phyloP scores from a whole-genome alignment of 2,888 invertebrate genomes.

The Matsumyia berberina region DNA sequence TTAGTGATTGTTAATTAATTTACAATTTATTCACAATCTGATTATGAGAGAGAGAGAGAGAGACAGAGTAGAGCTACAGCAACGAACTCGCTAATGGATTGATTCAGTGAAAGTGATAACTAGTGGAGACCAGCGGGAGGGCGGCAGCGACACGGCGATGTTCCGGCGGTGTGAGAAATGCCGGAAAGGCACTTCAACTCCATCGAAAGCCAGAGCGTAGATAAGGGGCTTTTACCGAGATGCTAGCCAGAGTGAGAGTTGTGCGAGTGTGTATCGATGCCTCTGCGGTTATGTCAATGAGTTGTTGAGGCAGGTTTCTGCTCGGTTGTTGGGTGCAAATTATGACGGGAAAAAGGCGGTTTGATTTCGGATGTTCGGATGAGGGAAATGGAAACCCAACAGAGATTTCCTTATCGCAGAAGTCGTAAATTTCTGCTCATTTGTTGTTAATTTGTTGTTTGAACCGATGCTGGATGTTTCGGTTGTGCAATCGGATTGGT shows the following conservation, averaged over 20 bases:
- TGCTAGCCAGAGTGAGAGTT: conserved; percentile 52
- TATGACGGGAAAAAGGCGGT: conserved; percentile 41
- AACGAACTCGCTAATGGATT: conserved; percentile 60
- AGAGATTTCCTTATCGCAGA: conserved; percentile 59
- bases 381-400: not conserved
- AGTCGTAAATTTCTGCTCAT: conserved; percentile 56
- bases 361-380: conserved; percentile 23
- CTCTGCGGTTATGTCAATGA: conserved; percentile 69
- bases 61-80: not conserved
- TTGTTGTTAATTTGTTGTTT: conserved; percentile 65
- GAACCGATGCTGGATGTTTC: conserved; percentile 24
- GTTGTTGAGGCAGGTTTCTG: conserved; percentile 59
- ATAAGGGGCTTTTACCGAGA: conserved; percentile 63
- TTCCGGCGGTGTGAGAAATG: conserved; percentile 61
- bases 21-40: conserved; percentile 34
- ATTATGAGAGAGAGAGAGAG: not conserved
- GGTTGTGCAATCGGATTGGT: not conserved
- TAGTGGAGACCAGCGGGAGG: not conserved
- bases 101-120: conserved; percentile 70
- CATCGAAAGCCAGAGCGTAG: conserved; percentile 35
- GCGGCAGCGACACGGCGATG: not conserved
- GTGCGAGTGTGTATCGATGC: not conserved
- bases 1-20: conserved; percentile 54
- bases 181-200: conserved; percentile 63
- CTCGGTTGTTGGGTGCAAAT: conserved; percentile 28